phyloP scores from a whole-genome alignment of 2,113 vertebrate genomes.

The Megatriorchis doriae region DNA sequence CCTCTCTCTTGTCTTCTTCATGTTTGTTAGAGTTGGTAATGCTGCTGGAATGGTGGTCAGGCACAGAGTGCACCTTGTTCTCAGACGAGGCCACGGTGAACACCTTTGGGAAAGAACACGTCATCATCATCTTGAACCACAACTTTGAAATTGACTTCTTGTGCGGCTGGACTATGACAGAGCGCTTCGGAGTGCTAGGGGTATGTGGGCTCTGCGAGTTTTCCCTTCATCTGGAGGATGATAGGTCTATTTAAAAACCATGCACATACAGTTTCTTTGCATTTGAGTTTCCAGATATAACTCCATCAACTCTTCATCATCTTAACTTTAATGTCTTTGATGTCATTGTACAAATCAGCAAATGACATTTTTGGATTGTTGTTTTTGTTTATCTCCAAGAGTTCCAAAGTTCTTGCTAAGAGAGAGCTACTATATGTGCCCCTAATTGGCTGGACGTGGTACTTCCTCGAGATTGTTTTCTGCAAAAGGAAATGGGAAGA shows the following conservation, averaged over 20 bases:
- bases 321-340: neutral
- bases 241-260: neutral
- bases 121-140: slow-evolving; percentile 96
- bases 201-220: slow-evolving; percentile 65
- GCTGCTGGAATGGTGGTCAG: slow-evolving; percentile 98
- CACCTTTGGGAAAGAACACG: slow-evolving; percentile 91
- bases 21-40: slow-evolving; percentile 87
- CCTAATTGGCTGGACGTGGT: slow-evolving; percentile 98
- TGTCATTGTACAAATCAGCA: neutral
- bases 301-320: neutral
- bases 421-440: slow-evolving; percentile 93
- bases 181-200: slow-evolving; percentile 92
- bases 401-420: slow-evolving; percentile 97
- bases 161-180: slow-evolving; percentile 98
- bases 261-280: neutral
- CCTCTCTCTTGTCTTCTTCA: neutral
- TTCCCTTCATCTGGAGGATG: neutral
- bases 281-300: neutral
- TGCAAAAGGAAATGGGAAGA: slow-evolving; percentile 98
- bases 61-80: slow-evolving; percentile 94
- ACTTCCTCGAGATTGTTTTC: slow-evolving; percentile 98
- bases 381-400: slow-evolving; percentile 67
- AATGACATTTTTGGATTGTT: neutral
- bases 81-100: slow-evolving; percentile 86
- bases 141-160: slow-evolving; percentile 98